Conservation (phyloP, 2,113 vertebrate genomes). For the Corythornis madagascariensis region DNA sequence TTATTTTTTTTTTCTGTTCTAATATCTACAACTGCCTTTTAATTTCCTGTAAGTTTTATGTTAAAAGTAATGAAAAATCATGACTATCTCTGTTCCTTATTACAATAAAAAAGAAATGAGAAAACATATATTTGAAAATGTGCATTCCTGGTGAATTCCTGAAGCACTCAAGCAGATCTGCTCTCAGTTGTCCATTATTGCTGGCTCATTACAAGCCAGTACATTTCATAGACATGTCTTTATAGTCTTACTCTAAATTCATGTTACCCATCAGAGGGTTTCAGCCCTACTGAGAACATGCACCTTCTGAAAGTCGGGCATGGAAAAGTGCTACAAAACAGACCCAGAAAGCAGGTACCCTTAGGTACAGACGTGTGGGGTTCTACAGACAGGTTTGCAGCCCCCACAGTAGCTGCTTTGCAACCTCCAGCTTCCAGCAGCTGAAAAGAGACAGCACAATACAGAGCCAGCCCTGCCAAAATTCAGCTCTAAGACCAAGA, state of each 20-base stretch:
- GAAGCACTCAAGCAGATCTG: neutral
- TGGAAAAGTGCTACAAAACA: neutral
- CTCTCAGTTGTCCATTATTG: neutral
- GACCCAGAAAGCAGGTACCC: rapidly evolving
- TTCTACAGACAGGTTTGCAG: neutral
- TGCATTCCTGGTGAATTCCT: neutral
- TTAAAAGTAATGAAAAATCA: neutral
- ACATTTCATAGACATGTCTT: neutral
- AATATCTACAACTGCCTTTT: neutral
- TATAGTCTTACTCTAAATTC: neutral
- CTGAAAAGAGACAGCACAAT: neutral
- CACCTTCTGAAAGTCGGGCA: neutral
- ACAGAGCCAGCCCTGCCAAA: neutral
- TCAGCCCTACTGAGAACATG: neutral
- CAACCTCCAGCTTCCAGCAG: neutral
- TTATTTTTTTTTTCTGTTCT: neutral
- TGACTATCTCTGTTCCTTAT: neutral
- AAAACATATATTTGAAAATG: neutral
- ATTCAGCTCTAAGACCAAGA: neutral
- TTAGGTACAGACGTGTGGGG: neutral
- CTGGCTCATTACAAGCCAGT: neutral
- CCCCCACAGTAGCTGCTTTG: neutral
- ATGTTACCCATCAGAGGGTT: neutral
- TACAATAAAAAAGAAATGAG: neutral
- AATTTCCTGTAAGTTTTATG: neutral